Evolutionary conservation across 2,113 vertebrate genomes (phyloP).

Genomic region (Cynoglossus semilaevis): DNA sequence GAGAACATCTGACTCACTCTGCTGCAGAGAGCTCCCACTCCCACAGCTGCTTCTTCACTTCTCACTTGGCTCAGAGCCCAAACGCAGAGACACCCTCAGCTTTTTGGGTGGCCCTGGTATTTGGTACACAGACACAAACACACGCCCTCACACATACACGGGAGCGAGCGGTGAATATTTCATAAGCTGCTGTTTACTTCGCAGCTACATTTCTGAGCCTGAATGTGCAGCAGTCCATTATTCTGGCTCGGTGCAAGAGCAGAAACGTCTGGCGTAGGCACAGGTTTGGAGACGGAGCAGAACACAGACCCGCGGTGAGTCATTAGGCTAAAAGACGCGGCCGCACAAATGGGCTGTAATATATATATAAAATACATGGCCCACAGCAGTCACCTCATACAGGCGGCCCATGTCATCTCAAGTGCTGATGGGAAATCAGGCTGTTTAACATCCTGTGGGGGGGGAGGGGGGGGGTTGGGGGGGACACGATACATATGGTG

Average conservation of each 20-base stretch:
- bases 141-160: slow-evolving; percentile 11
- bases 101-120: slow-evolving; percentile 27
- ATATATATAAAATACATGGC: slow-evolving; percentile 16
- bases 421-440: neutral
- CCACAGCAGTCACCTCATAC: too few species aligned
- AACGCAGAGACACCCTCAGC: slow-evolving; percentile 31
- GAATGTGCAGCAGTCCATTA: slow-evolving; percentile 62
- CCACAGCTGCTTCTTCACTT: slow-evolving; percentile 4
- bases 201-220: slow-evolving; percentile 39
- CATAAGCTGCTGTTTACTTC: slow-evolving; percentile 68
- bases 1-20: slow-evolving; percentile 46
- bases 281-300: slow-evolving; percentile 9
- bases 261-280: slow-evolving; percentile 18
- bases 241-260: slow-evolving; percentile 50
- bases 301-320: slow-evolving; percentile 29
- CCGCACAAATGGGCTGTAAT: slow-evolving; percentile 20
- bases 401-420: slow-evolving; percentile 14
- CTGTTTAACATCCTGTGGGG: neutral
- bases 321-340: neutral
- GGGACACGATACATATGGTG: too few species aligned
- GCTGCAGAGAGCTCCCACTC: slow-evolving; percentile 36
- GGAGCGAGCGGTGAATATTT: slow-evolving; percentile 62
- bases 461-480: too few species aligned
- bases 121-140: slow-evolving; percentile 24
- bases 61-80: slow-evolving; percentile 29